Percentiles rank a stretch among this genome's conserved stretches.
These are phyloP conservation scores for Porites australiensis DNA, from an alignment of 64 coral and sea anemone species.

Conservation along the genomic window DNA sequence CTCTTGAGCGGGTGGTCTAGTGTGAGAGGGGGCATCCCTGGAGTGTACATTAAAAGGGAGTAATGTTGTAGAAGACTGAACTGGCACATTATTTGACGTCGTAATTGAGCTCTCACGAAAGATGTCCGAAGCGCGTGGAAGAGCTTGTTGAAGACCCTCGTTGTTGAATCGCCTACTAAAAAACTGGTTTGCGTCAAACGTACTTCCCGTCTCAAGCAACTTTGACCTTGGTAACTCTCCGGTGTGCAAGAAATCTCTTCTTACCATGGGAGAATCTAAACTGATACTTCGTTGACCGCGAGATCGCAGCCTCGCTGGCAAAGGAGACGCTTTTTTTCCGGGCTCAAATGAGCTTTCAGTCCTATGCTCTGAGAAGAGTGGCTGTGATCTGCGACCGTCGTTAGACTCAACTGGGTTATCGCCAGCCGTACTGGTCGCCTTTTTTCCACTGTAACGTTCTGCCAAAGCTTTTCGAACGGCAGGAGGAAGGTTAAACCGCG, in stretches of 20 bases:
- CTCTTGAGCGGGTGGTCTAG: neutral
- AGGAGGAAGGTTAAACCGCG: constrained; percentile 60
- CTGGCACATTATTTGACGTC: neutral
- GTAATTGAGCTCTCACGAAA: neutral
- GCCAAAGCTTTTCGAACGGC: constrained; percentile 52
- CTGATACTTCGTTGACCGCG: constrained; percentile 58
- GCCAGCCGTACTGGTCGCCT: neutral
- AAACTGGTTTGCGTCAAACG: neutral
- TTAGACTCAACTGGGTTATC: neutral
- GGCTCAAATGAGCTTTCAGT: neutral
- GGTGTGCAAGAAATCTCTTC: neutral
- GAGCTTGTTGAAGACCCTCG: neutral
- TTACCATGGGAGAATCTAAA: constrained; percentile 44
- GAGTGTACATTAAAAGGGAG: neutral
- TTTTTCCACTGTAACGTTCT: constrained; percentile 35
- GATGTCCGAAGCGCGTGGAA: neutral
- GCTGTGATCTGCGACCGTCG: constrained; percentile 27
- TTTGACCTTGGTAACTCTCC: neutral
- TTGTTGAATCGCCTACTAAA: neutral
- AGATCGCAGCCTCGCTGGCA: constrained; percentile 35
- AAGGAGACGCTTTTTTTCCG: neutral
- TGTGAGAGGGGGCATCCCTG: neutral
- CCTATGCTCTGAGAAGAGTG: neutral
- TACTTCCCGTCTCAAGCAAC: neutral
- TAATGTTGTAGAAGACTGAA: neutral